Conservation (phyloP, 2,888 invertebrate genomes). For the Hoplodrina ambigua region DNA sequence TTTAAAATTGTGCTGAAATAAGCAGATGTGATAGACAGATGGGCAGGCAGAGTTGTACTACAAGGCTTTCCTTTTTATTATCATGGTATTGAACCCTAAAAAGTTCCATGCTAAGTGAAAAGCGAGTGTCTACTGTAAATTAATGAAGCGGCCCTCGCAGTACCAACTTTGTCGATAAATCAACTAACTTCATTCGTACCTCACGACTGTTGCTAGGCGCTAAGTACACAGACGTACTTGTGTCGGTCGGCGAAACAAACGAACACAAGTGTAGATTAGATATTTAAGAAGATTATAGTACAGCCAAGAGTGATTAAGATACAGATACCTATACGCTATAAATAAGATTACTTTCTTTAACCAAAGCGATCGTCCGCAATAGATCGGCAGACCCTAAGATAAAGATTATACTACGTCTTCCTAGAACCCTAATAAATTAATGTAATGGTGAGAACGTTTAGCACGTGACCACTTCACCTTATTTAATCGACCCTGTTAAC, state of each 20-base stretch:
- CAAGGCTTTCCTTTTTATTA: no score
- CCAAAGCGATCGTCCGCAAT: constrained; percentile 6
- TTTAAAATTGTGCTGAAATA: no score
- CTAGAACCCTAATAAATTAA: constrained; percentile 49
- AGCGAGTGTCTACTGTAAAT: constrained; percentile 54
- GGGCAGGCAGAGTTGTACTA: no score
- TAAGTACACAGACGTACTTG: constrained; percentile 21
- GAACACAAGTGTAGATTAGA: constrained; percentile 4
- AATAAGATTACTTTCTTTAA: constrained; percentile 13
- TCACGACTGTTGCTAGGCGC: constrained; percentile 40
- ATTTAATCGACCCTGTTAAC: constrained; percentile 34
- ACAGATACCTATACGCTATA: background rate
- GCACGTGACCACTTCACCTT: constrained; percentile 41
- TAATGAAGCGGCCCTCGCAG: constrained; percentile 48
- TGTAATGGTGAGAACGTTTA: constrained; percentile 51
- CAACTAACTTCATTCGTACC: constrained; percentile 58
- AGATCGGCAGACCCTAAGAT: constrained; percentile 14
- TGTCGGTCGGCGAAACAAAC: constrained; percentile 19
- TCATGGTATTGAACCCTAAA: background rate
- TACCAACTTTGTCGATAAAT: constrained; percentile 61
- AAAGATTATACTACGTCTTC: constrained; percentile 42
- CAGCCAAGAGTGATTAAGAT: background rate
- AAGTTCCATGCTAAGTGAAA: constrained; percentile 56
- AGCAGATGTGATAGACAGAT: no score
- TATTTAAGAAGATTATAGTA: constrained; percentile 6